Evolutionary conservation across 2,113 vertebrate species (phyloP).

Genomic region (Marmota monax): DNA sequence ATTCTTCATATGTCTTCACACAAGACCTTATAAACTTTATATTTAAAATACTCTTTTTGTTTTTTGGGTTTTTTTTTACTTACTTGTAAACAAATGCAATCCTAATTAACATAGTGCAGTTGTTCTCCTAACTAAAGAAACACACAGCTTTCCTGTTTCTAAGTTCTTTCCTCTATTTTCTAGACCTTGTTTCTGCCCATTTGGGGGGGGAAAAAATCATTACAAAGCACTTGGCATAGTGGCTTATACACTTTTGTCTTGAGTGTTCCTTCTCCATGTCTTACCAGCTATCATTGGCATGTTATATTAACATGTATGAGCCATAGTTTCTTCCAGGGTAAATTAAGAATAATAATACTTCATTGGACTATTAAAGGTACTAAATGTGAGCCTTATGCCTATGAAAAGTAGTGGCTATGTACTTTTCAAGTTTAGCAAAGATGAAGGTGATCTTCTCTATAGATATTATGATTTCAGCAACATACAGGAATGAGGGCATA

Average conservation of each 20-base stretch:
- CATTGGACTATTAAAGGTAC: background rate
- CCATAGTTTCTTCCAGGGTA: background rate
- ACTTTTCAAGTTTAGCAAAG: background rate
- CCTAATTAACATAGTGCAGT: background rate
- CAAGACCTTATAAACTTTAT: background rate
- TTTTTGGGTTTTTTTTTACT: background rate
- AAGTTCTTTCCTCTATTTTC: background rate
- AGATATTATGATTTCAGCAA: background rate
- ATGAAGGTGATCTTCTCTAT: constrained; percentile 13
- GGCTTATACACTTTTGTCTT: background rate
- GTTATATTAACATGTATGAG: constrained; percentile 5
- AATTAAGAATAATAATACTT: constrained; percentile 20
- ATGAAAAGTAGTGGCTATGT: background rate
- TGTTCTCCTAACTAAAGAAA: constrained; percentile 35
- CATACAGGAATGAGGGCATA: background rate
- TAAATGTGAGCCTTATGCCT: background rate
- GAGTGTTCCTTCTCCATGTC: background rate
- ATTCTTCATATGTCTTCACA: background rate
- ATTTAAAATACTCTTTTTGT: background rate
- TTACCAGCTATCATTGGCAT: background rate
- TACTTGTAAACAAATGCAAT: background rate
- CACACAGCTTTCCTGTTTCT: background rate
- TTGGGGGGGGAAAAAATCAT: background rate
- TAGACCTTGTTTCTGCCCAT: background rate
- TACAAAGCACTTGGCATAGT: background rate